phyloP scores from a whole-genome alignment of 2,113 vertebrate genomes.

The Helogale parvula region DNA sequence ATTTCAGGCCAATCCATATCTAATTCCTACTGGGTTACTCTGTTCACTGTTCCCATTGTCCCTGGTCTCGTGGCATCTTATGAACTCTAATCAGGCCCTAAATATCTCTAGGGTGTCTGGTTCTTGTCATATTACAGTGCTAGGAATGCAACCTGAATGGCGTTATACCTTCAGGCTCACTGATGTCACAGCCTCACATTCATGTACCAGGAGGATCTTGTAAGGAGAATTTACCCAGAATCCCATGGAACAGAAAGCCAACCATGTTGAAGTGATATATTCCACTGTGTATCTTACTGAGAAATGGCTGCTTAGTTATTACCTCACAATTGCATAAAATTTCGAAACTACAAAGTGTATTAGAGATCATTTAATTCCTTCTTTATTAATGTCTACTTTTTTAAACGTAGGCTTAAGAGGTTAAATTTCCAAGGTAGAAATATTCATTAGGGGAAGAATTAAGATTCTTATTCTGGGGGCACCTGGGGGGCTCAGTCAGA shows the following conservation, averaged over 20 bases:
- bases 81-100: not conserved
- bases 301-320: not conserved
- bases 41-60: slow-evolving; percentile 12
- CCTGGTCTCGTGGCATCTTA: not conserved
- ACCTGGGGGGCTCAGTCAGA: no score
- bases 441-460: not conserved
- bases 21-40: slow-evolving; percentile 28
- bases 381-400: slow-evolving; percentile 10
- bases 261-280: not conserved
- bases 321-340: not conserved
- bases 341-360: not conserved
- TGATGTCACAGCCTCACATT: not conserved
- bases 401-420: not conserved
- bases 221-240: not conserved
- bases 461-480: not conserved
- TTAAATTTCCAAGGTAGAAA: slow-evolving; percentile 5
- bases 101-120: slow-evolving; percentile 28
- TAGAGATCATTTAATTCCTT: not conserved
- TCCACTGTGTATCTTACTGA: not conserved
- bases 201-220: not conserved
- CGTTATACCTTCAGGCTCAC: not conserved
- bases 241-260: not conserved
- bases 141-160: not conserved
- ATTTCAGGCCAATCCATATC: not conserved
- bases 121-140: not conserved